These are phyloP conservation scores for Okapia johnstoni DNA, from an alignment of 2,113 vertebrate species.

Conservation along the genomic window DNA sequence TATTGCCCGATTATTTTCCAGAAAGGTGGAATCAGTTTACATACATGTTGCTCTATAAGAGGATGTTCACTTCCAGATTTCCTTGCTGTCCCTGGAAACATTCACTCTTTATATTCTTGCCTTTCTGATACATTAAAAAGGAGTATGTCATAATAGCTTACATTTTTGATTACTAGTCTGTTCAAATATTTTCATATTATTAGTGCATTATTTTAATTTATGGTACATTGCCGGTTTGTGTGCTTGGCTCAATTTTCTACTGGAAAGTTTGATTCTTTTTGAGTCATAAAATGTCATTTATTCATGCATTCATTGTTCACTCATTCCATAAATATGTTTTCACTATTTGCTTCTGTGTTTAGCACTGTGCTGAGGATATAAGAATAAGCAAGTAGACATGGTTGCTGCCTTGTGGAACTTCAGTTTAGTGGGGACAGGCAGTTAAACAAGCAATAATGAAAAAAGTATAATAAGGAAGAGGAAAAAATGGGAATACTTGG, in stretches of 20 bases:
- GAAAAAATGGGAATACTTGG: neutral
- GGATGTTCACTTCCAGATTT: neutral
- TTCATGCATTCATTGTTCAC: neutral
- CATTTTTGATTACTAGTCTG: neutral
- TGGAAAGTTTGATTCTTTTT: conserved; percentile 15
- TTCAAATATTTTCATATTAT: neutral
- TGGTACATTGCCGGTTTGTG: neutral
- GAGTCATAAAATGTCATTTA: neutral
- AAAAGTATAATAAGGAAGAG: neutral
- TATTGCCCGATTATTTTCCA: conserved; percentile 28
- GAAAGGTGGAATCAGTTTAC: conserved; percentile 16
- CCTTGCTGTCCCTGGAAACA: neutral
- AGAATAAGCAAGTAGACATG: neutral
- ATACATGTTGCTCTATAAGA: neutral
- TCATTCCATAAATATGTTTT: conserved; percentile 15
- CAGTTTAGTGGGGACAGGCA: neutral
- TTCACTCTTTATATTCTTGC: neutral
- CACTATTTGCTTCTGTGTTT: neutral
- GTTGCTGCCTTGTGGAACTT: neutral
- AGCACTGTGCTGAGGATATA: neutral
- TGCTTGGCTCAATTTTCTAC: neutral
- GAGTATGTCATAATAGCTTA: neutral
- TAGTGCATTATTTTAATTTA: neutral
- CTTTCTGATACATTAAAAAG: neutral
- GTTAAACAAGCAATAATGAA: neutral